phyloP scores from a whole-genome alignment of 2,797 vertebrate genomes.

The Eidolon dupreanum region DNA sequence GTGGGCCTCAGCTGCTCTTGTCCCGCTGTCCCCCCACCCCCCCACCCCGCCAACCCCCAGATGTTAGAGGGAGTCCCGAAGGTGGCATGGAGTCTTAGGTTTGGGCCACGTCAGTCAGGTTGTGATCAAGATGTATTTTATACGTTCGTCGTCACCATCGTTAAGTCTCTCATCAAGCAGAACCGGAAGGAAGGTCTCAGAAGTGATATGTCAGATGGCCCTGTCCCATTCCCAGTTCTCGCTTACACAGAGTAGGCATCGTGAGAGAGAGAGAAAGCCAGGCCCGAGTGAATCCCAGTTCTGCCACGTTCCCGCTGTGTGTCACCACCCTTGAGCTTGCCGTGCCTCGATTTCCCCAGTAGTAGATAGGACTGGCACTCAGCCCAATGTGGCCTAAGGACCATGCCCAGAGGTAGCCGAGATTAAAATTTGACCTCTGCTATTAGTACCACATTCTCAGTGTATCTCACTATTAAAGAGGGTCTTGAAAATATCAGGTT shows the following conservation, averaged over 20 bases:
- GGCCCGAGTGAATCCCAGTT: background rate
- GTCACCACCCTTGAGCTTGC: fast-evolving
- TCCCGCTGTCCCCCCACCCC: fast-evolving
- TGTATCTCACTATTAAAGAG: background rate
- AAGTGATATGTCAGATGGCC: background rate
- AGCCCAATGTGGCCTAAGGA: fast-evolving
- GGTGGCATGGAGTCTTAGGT: background rate
- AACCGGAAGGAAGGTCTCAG: background rate
- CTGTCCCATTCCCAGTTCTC: background rate
- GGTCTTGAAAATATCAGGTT: background rate
- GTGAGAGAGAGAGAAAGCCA: fast-evolving
- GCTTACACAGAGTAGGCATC: background rate
- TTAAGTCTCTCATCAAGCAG: fast-evolving
- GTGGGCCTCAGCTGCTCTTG: background rate
- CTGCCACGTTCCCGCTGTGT: too few species aligned
- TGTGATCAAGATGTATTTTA: background rate
- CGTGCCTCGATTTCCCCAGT: background rate
- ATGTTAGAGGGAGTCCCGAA: background rate
- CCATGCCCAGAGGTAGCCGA: too few species aligned
- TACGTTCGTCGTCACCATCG: background rate
- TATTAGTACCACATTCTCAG: too few species aligned
- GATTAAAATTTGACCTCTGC: background rate
- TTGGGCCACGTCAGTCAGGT: too few species aligned
- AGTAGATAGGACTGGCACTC: fast-evolving
- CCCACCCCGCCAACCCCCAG: background rate